Conservation (phyloP, 2,888 invertebrate species). For the Eristalis tenax region DNA sequence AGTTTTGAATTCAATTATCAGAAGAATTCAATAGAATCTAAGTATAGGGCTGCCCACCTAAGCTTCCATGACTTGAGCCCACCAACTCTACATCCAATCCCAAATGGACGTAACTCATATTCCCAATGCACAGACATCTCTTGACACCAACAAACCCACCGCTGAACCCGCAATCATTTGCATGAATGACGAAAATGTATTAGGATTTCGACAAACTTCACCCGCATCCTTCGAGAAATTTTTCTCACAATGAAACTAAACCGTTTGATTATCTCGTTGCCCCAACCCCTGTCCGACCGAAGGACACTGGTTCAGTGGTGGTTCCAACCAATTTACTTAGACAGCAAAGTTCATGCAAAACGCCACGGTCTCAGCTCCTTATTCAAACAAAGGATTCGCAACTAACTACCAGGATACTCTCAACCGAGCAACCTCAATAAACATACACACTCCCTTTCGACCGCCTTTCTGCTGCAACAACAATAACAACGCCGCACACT, state of each 20-base stretch:
- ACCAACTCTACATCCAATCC: no score
- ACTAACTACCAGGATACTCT: neutral
- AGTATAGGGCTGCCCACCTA: no score
- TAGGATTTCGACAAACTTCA: neutral
- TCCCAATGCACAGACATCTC: no score
- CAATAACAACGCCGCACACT: constrained; percentile 20
- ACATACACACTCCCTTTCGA: constrained; percentile 3
- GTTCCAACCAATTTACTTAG: constrained; percentile 27
- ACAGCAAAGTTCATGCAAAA: constrained; percentile 12
- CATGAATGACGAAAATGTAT: neutral
- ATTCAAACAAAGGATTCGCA: constrained; percentile 18
- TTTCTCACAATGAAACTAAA: neutral
- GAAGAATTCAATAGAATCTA: no score
- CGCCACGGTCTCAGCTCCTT: constrained; percentile 15
- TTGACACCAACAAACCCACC: no score
- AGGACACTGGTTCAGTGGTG: constrained; percentile 4
- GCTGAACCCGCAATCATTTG: neutral
- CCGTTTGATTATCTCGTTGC: neutral
- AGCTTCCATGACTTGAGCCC: no score
- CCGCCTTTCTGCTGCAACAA: neutral
- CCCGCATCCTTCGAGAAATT: neutral
- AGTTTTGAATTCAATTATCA: no score
- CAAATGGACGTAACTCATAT: no score
- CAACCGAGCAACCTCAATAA: neutral
- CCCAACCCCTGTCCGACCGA: neutral